phyloP scores from a whole-genome alignment of 2,113 vertebrate species.

The Megalops atlanticus region DNA sequence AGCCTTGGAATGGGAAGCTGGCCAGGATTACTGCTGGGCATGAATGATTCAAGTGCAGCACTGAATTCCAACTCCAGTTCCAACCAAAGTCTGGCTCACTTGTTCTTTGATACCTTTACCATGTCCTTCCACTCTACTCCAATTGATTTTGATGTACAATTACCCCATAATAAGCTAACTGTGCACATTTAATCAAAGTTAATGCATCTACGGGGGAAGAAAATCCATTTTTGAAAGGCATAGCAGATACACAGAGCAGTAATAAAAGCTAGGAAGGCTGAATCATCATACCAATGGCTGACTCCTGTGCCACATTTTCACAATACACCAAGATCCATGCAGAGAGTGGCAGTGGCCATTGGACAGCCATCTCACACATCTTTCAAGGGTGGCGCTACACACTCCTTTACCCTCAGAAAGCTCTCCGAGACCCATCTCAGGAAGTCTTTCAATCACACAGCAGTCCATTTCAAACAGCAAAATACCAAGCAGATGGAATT shows the following conservation, averaged over 20 bases:
- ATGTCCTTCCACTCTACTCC: neutral
- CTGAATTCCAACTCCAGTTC: neutral
- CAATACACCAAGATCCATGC: neutral
- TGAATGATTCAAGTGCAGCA: neutral
- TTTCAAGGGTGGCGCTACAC: neutral
- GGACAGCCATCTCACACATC: neutral
- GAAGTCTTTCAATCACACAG: neutral
- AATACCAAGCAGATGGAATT: constrained; percentile 21
- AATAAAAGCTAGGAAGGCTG: neutral
- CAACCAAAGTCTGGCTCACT: neutral
- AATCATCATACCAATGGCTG: neutral
- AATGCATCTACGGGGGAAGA: neutral
- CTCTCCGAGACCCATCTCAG: neutral
- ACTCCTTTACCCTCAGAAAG: neutral
- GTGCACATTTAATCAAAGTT: neutral
- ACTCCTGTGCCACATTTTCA: constrained; percentile 8
- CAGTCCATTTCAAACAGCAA: constrained; percentile 6
- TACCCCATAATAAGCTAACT: neutral
- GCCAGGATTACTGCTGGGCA: neutral
- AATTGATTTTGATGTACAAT: neutral
- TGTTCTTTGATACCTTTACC: neutral
- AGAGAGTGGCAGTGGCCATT: neutral
- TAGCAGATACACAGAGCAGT: neutral
- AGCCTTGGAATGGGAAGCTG: neutral
- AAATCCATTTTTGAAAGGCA: neutral